phyloP scores from a whole-genome alignment of 1,140 invertebrate species.

The Solen grandis region DNA sequence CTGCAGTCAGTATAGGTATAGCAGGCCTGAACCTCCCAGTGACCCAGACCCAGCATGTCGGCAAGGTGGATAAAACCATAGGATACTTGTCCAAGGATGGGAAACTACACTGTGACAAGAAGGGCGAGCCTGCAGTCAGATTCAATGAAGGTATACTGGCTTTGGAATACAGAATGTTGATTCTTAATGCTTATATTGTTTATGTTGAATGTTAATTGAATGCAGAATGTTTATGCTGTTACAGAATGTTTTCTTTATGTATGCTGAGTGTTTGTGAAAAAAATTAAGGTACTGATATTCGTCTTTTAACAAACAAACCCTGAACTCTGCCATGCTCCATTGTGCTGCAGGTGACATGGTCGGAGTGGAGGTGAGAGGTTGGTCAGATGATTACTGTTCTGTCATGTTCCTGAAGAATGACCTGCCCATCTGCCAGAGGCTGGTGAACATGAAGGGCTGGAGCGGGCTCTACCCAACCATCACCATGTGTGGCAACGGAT shows the following conservation, averaged over 20 bases:
- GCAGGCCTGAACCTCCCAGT: slow-evolving; percentile 68
- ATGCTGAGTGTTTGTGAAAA: no score
- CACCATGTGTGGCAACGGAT: slow-evolving; percentile 74
- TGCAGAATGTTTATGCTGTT: no score
- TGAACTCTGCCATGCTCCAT: no score
- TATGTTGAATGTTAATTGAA: no score
- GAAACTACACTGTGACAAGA: no score
- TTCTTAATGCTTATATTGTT: no score
- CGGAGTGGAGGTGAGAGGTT: slow-evolving; percentile 71
- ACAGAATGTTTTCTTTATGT: no score
- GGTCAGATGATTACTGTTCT: slow-evolving; percentile 61
- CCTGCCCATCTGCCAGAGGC: slow-evolving; percentile 46
- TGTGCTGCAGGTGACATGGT: slow-evolving; percentile 74
- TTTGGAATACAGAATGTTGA: no score
- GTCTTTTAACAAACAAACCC: no score
- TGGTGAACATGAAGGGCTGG: slow-evolving; percentile 31
- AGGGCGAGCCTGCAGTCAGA: slow-evolving; percentile 70
- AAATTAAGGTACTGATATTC: no score
- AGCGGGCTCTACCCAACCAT: slow-evolving; percentile 74
- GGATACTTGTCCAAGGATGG: slow-evolving; percentile 77
- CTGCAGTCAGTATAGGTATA: slow-evolving; percentile 75
- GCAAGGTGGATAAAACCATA: slow-evolving; percentile 70
- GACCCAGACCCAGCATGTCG: slow-evolving; percentile 68
- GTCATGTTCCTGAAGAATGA: slow-evolving; percentile 61
- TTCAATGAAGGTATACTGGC: slow-evolving; percentile 67